Base-by-base conservation (phyloP, 2,888 invertebrate species). In the Siphlonurus alternatus region DNA sequence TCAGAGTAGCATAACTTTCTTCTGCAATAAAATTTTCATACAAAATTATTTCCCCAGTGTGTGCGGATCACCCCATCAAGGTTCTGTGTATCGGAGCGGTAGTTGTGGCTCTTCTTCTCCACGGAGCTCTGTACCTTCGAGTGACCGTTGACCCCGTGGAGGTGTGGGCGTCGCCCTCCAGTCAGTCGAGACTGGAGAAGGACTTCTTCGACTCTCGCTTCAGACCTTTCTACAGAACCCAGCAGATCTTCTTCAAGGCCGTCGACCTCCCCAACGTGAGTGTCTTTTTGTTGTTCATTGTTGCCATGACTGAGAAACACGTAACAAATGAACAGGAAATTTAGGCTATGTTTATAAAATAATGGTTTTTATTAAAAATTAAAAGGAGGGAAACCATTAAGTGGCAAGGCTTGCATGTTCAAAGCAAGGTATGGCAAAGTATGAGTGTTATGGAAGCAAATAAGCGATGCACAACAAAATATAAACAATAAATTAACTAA, bases 81-180 rank as follows among this genome's bases (percentile, higher is more conserved):
- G 80, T 87, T 1, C 74, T 93, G 19, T 79, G 84, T 70, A 65
- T 86, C 7, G 81, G 82, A 23, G 80, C 84, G 0, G 83, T 87
- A 78, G 65, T 85, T 1, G 77, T 84, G 24, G 71, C 84, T 5
- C 78, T 77, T 0, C 76, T 91, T 65, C 77, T 83, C 2, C 83
- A 81, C 68, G 95, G 95, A n/a, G 78, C 86, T 10, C 65, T 78
- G 0, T 78, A 78, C 64, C 75, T 94, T 67, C 75, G 83, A 66
- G 80, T 97, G 1, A 93, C 91, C 0, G 86, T 93, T 0, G 86
- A 94, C 74, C 96, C 97, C 0, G 85, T 95, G 1, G 89, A 97
- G 73, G 81, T 98, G 59, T 98, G 98, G 98, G 92, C 96, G 0
- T 81, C 93, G 0, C 87, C 90, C 1, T 76, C 79, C 24, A 93